Evolutionary conservation across 2,888 invertebrate genomes (phyloP).

Genomic region (Drosophila nr. perissopoda): DNA sequence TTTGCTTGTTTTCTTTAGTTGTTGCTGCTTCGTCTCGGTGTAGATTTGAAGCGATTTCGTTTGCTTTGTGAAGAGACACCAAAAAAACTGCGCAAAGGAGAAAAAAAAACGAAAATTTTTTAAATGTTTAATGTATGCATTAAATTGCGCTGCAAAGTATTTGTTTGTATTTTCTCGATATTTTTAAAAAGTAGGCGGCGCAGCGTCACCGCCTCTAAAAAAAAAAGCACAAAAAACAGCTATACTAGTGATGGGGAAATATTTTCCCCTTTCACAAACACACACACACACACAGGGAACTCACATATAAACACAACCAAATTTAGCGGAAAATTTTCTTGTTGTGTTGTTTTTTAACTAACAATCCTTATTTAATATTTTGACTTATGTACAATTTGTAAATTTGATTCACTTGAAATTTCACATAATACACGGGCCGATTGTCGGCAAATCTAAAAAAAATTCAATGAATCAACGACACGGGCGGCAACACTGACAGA

Average conservation of each 20-base stretch:
- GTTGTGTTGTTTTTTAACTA: conserved; percentile 1
- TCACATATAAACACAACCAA: conserved; percentile 3
- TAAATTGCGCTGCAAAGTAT: conserved; percentile 24
- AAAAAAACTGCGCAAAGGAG: conserved; percentile 50
- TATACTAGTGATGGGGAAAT: conserved; percentile 13
- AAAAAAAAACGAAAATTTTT: conserved; percentile 23
- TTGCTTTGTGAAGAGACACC: conserved; percentile 45
- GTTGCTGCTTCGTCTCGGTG: conserved; percentile 36
- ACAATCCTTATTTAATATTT: conserved; percentile 8
- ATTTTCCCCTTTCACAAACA: conserved; percentile 12
- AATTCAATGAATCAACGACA: conserved; percentile 52
- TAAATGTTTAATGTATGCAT: background rate
- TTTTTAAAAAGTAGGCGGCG: conserved; percentile 40
- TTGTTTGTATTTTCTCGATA: conserved; percentile 27
- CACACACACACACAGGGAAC: conserved; percentile 12
- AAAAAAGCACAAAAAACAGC: conserved; percentile 21
- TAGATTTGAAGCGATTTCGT: conserved; percentile 42
- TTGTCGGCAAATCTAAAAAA: conserved; percentile 45
- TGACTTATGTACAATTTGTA: conserved; percentile 16
- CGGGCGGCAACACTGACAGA: conserved; percentile 52
- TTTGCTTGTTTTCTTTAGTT: conserved; percentile 31
- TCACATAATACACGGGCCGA: conserved; percentile 34
- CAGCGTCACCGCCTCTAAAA: conserved; percentile 53
- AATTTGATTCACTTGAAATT: conserved; percentile 40
- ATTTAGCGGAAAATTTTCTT: conserved; percentile 4